Evolutionary conservation across 2,888 invertebrate genomes (phyloP).

Genomic region (Yponomeuta cagnagella): DNA sequence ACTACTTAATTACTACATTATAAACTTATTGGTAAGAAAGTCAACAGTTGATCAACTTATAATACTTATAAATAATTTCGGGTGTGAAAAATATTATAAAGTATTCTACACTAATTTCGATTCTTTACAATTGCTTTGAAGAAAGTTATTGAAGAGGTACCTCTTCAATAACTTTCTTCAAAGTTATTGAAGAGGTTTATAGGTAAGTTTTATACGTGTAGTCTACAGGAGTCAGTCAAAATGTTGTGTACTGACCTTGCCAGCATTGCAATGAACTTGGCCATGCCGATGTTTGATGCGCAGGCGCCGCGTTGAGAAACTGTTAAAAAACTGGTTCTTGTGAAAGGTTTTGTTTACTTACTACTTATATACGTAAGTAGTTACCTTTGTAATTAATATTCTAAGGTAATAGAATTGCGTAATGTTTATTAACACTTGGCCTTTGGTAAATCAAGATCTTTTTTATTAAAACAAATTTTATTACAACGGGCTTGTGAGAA

Average conservation of each 20-base stretch:
- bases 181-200: too few relatives aligned
- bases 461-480: not conserved
- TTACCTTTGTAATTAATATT: not conserved
- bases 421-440: not conserved
- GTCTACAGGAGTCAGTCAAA: not conserved
- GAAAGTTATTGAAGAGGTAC: too few relatives aligned
- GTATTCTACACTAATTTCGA: too few relatives aligned
- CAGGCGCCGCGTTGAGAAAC: slow-evolving; percentile 2
- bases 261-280: slow-evolving; percentile 20
- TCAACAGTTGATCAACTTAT: too few relatives aligned
- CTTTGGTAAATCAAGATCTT: not conserved
- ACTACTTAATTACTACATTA: too few relatives aligned
- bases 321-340: slow-evolving; percentile 9
- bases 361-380: not conserved
- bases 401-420: not conserved
- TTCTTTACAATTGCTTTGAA: too few relatives aligned
- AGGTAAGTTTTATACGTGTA: not conserved
- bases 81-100: too few relatives aligned
- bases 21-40: too few relatives aligned
- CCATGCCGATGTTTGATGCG: slow-evolving; percentile 17
- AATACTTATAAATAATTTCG: too few relatives aligned
- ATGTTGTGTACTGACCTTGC: not conserved
- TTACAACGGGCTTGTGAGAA: too few relatives aligned
- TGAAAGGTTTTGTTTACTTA: not conserved
- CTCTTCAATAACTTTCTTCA: too few relatives aligned